Evolutionary conservation across 2,113 vertebrate species (phyloP), one percentile per base, ranked within the genome.

Genomic region (Cochlearius cochlearius): DNA sequence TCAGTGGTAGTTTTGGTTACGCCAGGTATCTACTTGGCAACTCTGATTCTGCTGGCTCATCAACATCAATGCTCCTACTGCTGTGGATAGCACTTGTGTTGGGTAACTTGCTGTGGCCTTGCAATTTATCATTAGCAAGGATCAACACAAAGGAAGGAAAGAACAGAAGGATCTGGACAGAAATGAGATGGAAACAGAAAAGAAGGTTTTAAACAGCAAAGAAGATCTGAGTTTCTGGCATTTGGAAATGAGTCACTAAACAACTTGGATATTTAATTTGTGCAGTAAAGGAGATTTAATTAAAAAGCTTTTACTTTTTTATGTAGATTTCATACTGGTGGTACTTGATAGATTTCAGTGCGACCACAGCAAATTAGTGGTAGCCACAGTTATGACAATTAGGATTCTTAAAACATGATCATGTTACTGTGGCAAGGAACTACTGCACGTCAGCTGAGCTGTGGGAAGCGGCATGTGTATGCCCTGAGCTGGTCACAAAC

Each of bases 241-340:
- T 10, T 89, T 64, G 36, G 45, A 86, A 79, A 92, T 29, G 23
- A 86, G 25, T 63, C 62, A 56, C 30, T 50, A 81, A 84, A 36
- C 10, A 60, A 53, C 43, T 47, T 1, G 1, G 56, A 52, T 81
- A 75, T 81, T 94, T 71, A 62, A 68, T 87, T 56, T 59, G 27
- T 30, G 18, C 20, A 58, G 59, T 63, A 53, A 71, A 80, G 23
- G 22, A 75, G 30, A 67, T 72, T 26, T 76, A 73, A 90, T 78
- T 69, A 15, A 85, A 89, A 90, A 62, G 26, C 58, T 95, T 96
- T 94, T 85, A 78, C 60, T 83, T 96, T 88, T 81, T 78, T 13
- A 75, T 73, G 41, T 69, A 67, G 49, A 62, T 87, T 95, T 94
- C 60, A 50, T 72, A 58, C 20, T 87, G 41, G 49, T 78, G 60